Evolutionary conservation across 2,797 vertebrate species (phyloP).

Genomic region (Sebastes iracundus): DNA sequence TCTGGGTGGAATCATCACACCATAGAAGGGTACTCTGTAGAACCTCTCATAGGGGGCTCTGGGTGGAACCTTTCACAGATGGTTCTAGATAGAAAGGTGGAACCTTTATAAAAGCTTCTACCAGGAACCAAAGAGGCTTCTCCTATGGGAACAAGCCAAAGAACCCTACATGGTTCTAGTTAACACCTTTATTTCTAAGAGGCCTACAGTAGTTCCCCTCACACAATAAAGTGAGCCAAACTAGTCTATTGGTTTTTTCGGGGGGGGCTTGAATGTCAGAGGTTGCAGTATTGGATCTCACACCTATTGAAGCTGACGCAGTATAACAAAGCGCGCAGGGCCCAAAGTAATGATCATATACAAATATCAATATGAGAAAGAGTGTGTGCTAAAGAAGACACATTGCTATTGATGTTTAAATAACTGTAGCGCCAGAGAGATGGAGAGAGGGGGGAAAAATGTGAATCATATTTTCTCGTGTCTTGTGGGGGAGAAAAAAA

Average conservation of each 20-base stretch:
- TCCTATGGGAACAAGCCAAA: too few relatives aligned
- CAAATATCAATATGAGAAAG: constrained; percentile 87
- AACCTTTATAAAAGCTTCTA: too few relatives aligned
- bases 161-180: too few relatives aligned
- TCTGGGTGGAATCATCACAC: too few relatives aligned
- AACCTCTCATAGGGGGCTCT: too few relatives aligned
- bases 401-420: constrained; percentile 88
- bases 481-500: constrained; percentile 34
- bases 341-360: constrained; percentile 87
- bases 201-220: constrained; percentile 22
- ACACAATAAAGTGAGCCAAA: constrained; percentile 53
- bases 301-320: constrained; percentile 81
- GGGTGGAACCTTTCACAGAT: too few relatives aligned
- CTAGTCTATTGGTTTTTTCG: constrained; percentile 57
- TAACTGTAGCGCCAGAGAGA: constrained; percentile 83
- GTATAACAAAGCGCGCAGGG: constrained; percentile 80
- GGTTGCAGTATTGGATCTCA: constrained; percentile 84
- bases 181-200: too few relatives aligned
- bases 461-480: constrained; percentile 76
- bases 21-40: too few relatives aligned
- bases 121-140: too few relatives aligned
- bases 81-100: too few relatives aligned
- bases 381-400: constrained; percentile 85
- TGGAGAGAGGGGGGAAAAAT: constrained; percentile 67
- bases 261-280: constrained; percentile 71